A percentile compares a stretch with the other conserved stretches of the same genome.
Evolutionary conservation across 2,797 vertebrate genomes (phyloP).

Genomic region (Manis crassicaudata): DNA sequence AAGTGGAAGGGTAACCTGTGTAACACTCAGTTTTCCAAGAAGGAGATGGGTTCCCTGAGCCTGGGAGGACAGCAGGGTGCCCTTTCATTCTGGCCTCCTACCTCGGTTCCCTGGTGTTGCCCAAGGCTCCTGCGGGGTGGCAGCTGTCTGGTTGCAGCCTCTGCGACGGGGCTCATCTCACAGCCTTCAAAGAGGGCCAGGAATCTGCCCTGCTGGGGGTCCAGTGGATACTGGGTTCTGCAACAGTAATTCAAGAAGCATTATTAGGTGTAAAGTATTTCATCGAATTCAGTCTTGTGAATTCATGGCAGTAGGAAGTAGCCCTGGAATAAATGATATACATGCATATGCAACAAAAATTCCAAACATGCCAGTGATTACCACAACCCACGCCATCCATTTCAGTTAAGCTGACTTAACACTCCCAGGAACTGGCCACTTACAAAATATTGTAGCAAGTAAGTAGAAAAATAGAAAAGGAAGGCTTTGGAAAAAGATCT

Average conservation of each 20-base stretch:
- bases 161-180: background rate
- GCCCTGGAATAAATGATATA: background rate
- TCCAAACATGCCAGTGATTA: background rate
- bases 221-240: background rate
- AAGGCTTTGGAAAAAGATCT: background rate
- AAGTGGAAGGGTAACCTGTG: background rate
- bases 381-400: background rate
- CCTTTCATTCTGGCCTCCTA: background rate
- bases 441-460: background rate
- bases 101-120: background rate
- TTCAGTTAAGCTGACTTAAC: background rate
- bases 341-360: background rate
- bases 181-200: rapidly evolving
- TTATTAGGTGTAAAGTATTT: background rate
- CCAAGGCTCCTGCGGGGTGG: rapidly evolving
- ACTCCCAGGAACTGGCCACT: background rate
- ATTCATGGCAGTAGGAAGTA: too few species aligned
- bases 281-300: background rate
- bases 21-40: background rate
- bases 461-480: constrained; percentile 15
- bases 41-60: background rate
- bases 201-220: background rate
- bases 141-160: background rate
- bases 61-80: rapidly evolving
- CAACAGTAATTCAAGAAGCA: background rate